phyloP scores from a whole-genome alignment of 2,797 vertebrate genomes.

The Podarcis siculus region DNA sequence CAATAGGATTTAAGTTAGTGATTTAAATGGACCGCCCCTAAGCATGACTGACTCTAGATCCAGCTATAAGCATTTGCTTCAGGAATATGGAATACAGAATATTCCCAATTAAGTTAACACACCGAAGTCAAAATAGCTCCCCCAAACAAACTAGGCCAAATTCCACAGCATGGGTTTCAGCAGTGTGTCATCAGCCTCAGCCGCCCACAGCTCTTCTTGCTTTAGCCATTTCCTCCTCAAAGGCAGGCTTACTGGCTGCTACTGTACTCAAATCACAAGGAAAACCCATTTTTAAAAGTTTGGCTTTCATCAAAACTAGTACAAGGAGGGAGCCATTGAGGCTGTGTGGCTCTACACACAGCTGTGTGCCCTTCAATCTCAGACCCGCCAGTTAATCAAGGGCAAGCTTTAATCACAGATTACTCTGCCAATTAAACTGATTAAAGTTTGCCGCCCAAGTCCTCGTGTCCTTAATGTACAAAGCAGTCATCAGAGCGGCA shows the following conservation, averaged over 20 bases:
- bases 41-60: neutral
- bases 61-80: neutral
- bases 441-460: slow-evolving; percentile 3
- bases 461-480: neutral
- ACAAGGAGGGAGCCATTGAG: neutral
- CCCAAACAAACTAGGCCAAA: neutral
- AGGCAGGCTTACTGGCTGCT: neutral
- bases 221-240: neutral
- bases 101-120: neutral
- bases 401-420: slow-evolving; percentile 22
- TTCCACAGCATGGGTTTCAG: neutral
- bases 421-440: slow-evolving; percentile 26
- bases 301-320: neutral
- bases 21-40: neutral
- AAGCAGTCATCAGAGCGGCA: neutral
- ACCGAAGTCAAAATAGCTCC: neutral
- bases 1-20: no score
- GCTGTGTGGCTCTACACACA: no score
- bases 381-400: slow-evolving; percentile 14
- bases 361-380: slow-evolving; percentile 1
- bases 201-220: neutral
- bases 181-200: neutral
- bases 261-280: neutral
- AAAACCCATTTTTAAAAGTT: neutral
- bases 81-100: neutral